Percentiles rank a stretch among this genome's conserved stretches.
These are phyloP conservation scores for Labeo calbasu DNA, from an alignment of 2,797 vertebrate genomes.

Conservation along the genomic window DNA sequence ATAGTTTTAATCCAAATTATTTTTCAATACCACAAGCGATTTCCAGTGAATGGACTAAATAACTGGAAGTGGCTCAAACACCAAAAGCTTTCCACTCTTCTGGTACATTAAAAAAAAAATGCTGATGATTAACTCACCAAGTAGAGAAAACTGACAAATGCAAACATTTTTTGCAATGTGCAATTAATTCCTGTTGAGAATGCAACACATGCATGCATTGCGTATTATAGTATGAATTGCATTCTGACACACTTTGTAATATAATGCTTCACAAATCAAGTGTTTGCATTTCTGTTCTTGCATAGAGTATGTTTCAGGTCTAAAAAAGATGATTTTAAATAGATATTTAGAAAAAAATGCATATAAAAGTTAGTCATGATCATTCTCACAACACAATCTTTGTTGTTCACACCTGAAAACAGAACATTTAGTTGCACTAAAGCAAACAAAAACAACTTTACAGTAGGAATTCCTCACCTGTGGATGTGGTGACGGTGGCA, in stretches of 20 bases:
- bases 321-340: background rate
- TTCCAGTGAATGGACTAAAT: background rate
- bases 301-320: background rate
- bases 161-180: background rate
- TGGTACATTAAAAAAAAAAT: no score
- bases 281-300: background rate
- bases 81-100: background rate
- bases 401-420: constrained; percentile 13
- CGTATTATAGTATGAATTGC: background rate
- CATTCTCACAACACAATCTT: background rate
- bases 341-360: background rate
- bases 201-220: background rate
- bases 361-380: background rate
- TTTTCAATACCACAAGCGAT: background rate
- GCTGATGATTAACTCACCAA: background rate
- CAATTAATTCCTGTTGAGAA: background rate
- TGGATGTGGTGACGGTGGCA: constrained; percentile 74
- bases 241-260: background rate
- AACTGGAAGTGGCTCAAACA: background rate
- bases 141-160: background rate
- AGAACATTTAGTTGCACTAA: background rate
- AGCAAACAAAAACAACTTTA: background rate
- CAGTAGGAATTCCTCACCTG: constrained; percentile 78
- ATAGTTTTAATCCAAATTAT: background rate
- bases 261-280: background rate